A percentile compares a stretch with the other conserved stretches of the same genome.
These are phyloP conservation scores for Zaprionus gabonicus DNA, from an alignment of 1,140 invertebrate species.

Conservation along the genomic window DNA sequence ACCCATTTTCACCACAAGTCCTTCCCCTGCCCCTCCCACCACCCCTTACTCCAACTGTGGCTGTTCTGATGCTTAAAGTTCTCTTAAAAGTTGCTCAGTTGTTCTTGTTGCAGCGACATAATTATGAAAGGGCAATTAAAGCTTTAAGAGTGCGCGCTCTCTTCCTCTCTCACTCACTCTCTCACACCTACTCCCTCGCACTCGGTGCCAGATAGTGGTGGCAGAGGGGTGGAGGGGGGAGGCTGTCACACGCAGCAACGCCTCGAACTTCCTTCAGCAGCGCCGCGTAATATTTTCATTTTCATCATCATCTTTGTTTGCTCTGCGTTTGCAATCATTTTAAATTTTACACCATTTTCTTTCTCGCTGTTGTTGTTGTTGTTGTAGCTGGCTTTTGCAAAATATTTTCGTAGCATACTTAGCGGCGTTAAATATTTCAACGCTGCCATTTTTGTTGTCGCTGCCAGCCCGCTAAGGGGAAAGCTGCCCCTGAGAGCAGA, in stretches of 20 bases:
- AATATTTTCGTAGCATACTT: slow-evolving; percentile 78
- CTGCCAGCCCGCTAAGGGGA: slow-evolving; percentile 27
- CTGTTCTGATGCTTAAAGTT: slow-evolving; percentile 5
- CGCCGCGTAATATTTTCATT: slow-evolving; percentile 37
- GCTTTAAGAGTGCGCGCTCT: slow-evolving; percentile 36
- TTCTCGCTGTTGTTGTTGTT: slow-evolving; percentile 18
- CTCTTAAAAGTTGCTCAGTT: slow-evolving; percentile 53
- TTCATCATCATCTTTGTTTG: slow-evolving; percentile 42
- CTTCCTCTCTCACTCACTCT: neutral
- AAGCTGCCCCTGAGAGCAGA: slow-evolving; percentile 10
- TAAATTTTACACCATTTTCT: slow-evolving; percentile 39
- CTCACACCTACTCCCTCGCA: neutral
- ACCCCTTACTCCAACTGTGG: too few species aligned
- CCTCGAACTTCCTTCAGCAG: slow-evolving; percentile 41
- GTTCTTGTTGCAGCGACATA: slow-evolving; percentile 41
- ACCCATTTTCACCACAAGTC: too few species aligned
- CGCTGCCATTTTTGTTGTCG: slow-evolving; percentile 68
- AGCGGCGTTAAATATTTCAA: slow-evolving; percentile 80
- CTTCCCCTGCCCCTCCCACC: too few species aligned
- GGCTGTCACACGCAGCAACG: slow-evolving; percentile 71
- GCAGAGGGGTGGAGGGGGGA: neutral
- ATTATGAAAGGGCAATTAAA: slow-evolving; percentile 52
- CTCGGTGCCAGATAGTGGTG: neutral
- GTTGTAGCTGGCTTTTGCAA: slow-evolving; percentile 29
- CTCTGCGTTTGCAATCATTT: slow-evolving; percentile 41